Conservation (phyloP, 2,888 invertebrate genomes). For the Xiphydria camelus region DNA sequence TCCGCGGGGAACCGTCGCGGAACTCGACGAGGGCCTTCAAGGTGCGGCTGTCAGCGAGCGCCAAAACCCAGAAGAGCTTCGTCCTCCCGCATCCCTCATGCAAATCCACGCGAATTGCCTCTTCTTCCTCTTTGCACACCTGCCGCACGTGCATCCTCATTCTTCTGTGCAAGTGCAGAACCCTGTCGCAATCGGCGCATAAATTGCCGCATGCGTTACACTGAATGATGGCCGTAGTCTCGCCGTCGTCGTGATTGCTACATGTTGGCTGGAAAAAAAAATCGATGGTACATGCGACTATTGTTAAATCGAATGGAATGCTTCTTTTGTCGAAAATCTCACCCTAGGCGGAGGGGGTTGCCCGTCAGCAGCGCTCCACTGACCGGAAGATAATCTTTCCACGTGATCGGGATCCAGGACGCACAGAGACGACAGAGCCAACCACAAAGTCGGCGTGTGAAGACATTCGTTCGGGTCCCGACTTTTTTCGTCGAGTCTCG, state of each 20-base stretch:
- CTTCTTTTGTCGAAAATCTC: too few relatives aligned
- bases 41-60: conserved; percentile 90
- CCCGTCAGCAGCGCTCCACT: conserved; percentile 72
- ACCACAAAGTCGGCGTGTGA: conserved; percentile 84
- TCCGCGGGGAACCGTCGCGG: conserved; percentile 71
- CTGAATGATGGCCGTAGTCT: conserved; percentile 89
- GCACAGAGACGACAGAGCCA: conserved; percentile 90
- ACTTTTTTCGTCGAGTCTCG: conserved; percentile 76
- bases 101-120: conserved; percentile 94
- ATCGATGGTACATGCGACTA: not conserved
- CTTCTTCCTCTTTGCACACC: conserved; percentile 95
- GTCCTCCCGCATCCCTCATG: conserved; percentile 96
- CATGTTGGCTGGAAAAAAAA: conserved; percentile 73
- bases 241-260: conserved; percentile 95
- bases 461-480: conserved; percentile 79
- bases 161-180: conserved; percentile 87
- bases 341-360: conserved; percentile 62
- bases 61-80: conserved; percentile 92
- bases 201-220: conserved; percentile 90
- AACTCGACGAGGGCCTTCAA: conserved; percentile 91
- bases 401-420: conserved; percentile 91
- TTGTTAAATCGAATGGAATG: too few relatives aligned
- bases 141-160: conserved; percentile 85
- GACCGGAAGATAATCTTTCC: conserved; percentile 76
- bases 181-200: conserved; percentile 95